phyloP scores from a whole-genome alignment of 2,797 vertebrate species.

The Oreonectes daqikongensis region DNA sequence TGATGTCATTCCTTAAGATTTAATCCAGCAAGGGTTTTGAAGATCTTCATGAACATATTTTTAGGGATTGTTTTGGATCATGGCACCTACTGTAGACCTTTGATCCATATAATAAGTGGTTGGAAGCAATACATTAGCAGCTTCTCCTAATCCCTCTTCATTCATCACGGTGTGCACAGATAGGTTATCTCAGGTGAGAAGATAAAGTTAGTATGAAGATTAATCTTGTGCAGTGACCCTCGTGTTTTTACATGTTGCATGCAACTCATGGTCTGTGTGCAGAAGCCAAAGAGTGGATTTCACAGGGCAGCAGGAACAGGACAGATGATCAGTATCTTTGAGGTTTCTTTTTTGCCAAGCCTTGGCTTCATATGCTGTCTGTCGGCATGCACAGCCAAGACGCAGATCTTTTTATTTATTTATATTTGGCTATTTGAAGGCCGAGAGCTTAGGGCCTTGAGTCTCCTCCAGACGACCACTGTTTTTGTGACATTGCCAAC shows the following conservation, averaged over 20 bases:
- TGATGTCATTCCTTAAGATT: neutral
- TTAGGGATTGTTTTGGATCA: neutral
- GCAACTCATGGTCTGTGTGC: neutral
- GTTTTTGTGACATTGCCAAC: conserved; percentile 54
- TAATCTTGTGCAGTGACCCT: conserved; percentile 1
- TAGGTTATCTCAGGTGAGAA: conserved; percentile 13
- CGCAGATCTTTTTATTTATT: conserved; percentile 6
- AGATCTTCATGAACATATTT: neutral
- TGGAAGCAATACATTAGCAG: conserved; percentile 5
- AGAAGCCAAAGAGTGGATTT: conserved; percentile 18
- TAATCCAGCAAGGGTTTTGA: neutral
- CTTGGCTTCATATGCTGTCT: conserved; percentile 27
- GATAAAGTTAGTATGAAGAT: neutral
- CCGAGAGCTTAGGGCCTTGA: neutral
- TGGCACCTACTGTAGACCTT: neutral
- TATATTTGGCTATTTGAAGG: conserved; percentile 6
- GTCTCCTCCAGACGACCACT: conserved; percentile 35
- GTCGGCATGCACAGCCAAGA: conserved; percentile 50
- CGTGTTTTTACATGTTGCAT: conserved; percentile 11
- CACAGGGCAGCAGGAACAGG: neutral
- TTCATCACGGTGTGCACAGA: conserved; percentile 21
- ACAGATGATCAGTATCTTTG: conserved; percentile 32
- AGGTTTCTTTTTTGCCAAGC: conserved; percentile 38
- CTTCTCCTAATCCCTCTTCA: conserved; percentile 11
- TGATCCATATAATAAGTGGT: neutral